Evolutionary conservation across 2,797 vertebrate genomes (phyloP).

Genomic region (Triplophysa yarkandensis): DNA sequence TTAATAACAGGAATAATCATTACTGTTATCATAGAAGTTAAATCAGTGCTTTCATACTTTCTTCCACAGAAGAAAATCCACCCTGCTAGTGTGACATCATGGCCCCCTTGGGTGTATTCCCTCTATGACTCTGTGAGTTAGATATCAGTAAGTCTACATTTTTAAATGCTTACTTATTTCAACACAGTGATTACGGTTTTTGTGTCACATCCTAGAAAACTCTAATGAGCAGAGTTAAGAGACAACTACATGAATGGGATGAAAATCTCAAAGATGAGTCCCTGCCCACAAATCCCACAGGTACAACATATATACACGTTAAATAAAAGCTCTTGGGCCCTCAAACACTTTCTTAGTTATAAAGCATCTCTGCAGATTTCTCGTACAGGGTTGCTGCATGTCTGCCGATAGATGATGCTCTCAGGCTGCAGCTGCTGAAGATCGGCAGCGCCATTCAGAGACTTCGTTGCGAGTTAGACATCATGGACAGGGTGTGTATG

Average conservation of each 20-base stretch:
- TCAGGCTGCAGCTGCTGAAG: constrained; percentile 91
- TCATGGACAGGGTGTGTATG: constrained; percentile 92
- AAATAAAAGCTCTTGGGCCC: too few species aligned
- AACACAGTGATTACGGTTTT: not conserved
- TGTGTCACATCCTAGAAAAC: constrained; percentile 70
- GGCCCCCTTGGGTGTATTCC: constrained; percentile 96
- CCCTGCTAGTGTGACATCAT: constrained; percentile 92
- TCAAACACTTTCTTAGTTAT: not conserved
- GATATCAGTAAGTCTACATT: not conserved
- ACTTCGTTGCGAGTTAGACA: constrained; percentile 94
- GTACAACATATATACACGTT: constrained; percentile 65
- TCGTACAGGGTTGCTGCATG: constrained; percentile 98
- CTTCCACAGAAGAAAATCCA: constrained; percentile 87
- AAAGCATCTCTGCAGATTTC: constrained; percentile 80
- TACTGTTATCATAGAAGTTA: too few species aligned
- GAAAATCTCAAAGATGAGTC: constrained; percentile 97
- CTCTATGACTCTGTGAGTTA: constrained; percentile 95
- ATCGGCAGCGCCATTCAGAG: constrained; percentile 96
- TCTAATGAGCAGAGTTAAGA: constrained; percentile 96
- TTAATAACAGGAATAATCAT: too few species aligned
- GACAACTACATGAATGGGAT: constrained; percentile 95
- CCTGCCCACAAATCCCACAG: constrained; percentile 92
- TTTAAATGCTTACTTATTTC: not conserved
- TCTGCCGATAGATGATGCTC: constrained; percentile 91
- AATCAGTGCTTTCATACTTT: constrained; percentile 29